These are phyloP conservation scores for Boulengeromyrus knoepffleri DNA, from an alignment of 2,113 vertebrate genomes.

Conservation along the genomic window DNA sequence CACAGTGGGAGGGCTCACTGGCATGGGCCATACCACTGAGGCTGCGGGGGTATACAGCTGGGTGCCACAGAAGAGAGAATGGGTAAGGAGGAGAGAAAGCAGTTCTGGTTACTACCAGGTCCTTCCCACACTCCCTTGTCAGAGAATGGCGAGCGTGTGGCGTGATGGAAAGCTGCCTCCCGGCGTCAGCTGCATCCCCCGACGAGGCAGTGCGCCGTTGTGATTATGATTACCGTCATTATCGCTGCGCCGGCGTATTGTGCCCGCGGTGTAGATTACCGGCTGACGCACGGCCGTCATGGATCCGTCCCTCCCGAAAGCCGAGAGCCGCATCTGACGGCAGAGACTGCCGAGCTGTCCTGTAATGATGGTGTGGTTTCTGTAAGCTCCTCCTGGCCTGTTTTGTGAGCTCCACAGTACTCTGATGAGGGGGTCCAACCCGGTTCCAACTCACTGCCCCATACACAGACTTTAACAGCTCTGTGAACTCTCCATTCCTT, in stretches of 20 bases:
- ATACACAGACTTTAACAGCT: background rate
- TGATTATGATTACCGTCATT: slow-evolving; percentile 34
- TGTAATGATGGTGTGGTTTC: background rate
- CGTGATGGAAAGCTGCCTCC: background rate
- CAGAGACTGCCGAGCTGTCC: background rate
- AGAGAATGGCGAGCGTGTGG: background rate
- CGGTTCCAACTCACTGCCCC: background rate
- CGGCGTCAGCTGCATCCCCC: slow-evolving; percentile 54
- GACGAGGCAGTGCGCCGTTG: slow-evolving; percentile 45
- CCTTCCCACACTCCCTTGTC: background rate
- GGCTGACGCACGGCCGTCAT: slow-evolving; percentile 24
- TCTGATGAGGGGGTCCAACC: background rate
- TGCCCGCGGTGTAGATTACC: slow-evolving; percentile 44
- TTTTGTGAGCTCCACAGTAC: background rate
- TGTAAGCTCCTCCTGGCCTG: background rate
- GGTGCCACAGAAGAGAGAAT: background rate
- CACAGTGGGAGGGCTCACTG: background rate
- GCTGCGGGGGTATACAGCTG: background rate
- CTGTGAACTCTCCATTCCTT: too few species aligned
- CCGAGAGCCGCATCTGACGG: background rate
- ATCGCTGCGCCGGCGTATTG: slow-evolving; percentile 53
- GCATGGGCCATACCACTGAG: background rate
- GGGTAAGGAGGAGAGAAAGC: background rate
- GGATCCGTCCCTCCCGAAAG: slow-evolving; percentile 12
- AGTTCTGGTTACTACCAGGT: background rate